Base-by-base conservation (phyloP, 2,888 invertebrate species). In the Terebella lapidaria region DNA sequence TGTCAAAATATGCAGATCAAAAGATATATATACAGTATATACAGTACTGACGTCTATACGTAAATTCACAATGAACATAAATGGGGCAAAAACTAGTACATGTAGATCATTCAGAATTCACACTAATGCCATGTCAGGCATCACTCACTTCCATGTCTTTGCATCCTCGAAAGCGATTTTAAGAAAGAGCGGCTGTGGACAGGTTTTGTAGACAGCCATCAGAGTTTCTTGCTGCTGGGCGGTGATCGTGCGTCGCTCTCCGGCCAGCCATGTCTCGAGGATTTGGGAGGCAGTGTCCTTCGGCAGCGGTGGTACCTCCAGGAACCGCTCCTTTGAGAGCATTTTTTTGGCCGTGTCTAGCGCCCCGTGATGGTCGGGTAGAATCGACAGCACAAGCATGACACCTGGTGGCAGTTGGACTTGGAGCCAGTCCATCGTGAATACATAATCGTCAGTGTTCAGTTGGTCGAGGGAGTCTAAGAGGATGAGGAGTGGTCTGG, bases 401-500 rank as follows among this genome's bases (percentile, higher is more conserved):
- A 74, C 74, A 29, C 67, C 60, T 2, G 59, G 54, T 2, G 74
- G 75, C 2, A 74, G 61, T 5, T 63, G 60, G 3, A 60, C 56
- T 1, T 74, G 75, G 26, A 75, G 42, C 75, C 75, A 76, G 53
- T 62, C 58, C 61, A 76, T 59, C 5, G 59, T 29, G 56, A 72
- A 67, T 3, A 72, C 71, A 61, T 72, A 67, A 45, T 76, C 72
- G 3, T 60, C 53, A 2, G 59, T 24, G n/a, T 56, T 45, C 0
- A 76, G 64, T 62, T 74, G 73, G 52, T 76, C 76, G 1, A 74
- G 64, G 2, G 74, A 71, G 57, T 75, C 76, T 2, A 75, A 57
- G 15, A 74, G 27, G n/a, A 76, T 71, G 22, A 72, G 54, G 3
- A 76, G 67, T n/a, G 72, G 71, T 35, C 60, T 61, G 2, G 59